Base-by-base conservation (phyloP, 2,113 vertebrate species). In the Nothocercus nigrocapillus region DNA sequence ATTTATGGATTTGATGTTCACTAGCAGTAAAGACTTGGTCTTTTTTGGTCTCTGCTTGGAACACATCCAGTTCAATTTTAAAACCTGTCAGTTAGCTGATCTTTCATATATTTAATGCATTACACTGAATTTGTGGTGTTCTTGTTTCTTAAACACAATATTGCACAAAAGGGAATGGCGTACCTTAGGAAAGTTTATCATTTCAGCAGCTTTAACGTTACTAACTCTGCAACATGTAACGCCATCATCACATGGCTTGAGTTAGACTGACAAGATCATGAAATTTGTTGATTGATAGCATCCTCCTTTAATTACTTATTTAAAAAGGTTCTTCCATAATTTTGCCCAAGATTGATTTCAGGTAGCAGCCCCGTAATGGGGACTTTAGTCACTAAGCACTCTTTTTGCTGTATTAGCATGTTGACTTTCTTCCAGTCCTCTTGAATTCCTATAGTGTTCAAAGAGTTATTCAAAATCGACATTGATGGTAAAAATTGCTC, bases 41-140 rank as follows among this genome's bases (percentile, higher is more conserved):
- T 18, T 66, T 86, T 70, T 42, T 78, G 40, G 42, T 63, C 59
- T 83, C 36, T 74, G 59, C 67, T 85, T 95, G 90, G 82, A 90
- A 62, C 91, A 66, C 28, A 77, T 49, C 80, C 51, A 90, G 4
- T 91, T 83, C 68, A 74, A 93, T 96, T 96, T 90, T 25, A 83
- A 90, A 89, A 92, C 42, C 38, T 90, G 77, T 64, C 93, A 86
- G 54, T 77, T 90, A 62, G 49, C 32, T 83, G 61, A 88, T 90
- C 51, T 93, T 89, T 82, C 83, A 38, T 90, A 8, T 90, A 75
- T 81, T 89, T 86, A 67, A 74, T 75, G 38, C 44, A 42, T 78
- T 90, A 45, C 19, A 24, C 59, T 72, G 62, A 36, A 78, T 84
- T 63, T 44, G 34, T 74, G 22, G 61, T 32, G 51, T 85, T 91